Evolutionary conservation across 1,140 invertebrate genomes (phyloP), one percentile per base, ranked within the genome.

Genomic region (Macrotrachela quadricornifera): DNA sequence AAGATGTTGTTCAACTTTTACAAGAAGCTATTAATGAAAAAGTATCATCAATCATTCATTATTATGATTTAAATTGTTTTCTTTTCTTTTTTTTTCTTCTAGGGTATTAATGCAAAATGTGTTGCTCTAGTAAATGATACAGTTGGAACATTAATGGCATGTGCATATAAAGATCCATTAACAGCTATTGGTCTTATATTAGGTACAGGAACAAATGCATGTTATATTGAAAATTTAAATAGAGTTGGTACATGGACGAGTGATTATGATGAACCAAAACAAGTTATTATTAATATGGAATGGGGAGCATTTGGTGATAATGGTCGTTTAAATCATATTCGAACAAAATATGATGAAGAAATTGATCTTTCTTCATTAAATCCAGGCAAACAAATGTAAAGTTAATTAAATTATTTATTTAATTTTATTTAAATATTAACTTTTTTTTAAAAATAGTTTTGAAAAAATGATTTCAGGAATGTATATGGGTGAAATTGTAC

Each of bases 281-380:
- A 83, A 77, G 80, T 95, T 55, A 74, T 94, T 40, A 80, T 95
- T 49, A 96, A 96, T 65, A 85, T 82, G 1, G 91, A 96, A 71
- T 94, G 86, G 87, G 91, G 91, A 38, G 90, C 88, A 10, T 92
- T 96, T 64, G 91, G 91, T 0, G 85, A 94, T 62, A 78, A 81
- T 56, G 85, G 85, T 1, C 74, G 75, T 30, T 65, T 96, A 21
- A 84, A 92, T 61, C 85, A 85, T 60, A 74, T 92, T 1, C 71
- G 78, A 21, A 94, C 87, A 1, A 78, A 85, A 59, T 92, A 84
- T 63, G 91, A 96, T 66, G 72, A 75, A 10, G 77, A 79, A 46
- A 77, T 96, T 52, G 90, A 96, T 67, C 67, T 74, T 15, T 78
- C 80, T 53, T 88, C 85, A 0, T 79, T 94, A 39, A 78, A 78